Evolutionary conservation across 2,797 vertebrate genomes (phyloP), one percentile per base, ranked within the genome.

Genomic region (Carapus acus): DNA sequence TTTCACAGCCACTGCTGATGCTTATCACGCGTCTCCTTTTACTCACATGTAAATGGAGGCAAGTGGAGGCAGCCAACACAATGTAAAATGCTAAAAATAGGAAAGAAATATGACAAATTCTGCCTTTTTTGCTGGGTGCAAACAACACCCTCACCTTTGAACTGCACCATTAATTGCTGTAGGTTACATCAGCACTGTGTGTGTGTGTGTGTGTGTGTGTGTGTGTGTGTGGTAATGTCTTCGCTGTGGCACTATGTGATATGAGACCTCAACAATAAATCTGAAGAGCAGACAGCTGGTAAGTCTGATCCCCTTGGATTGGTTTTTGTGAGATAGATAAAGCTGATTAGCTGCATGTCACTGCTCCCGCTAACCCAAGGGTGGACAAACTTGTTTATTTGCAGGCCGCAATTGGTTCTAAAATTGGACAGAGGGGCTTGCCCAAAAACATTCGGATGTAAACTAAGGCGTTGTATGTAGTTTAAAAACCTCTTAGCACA

Each of bases 291-390:
- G 91, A 91, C 91, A 94, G 91, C 91, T 94, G 91, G 90, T 78
- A 71, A 67, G 90, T 92, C 92, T 93, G 91, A 92, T 90, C 90
- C 90, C 81, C 76, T 79, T 88, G 85, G 88, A 91, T 84, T 92
- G 89, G 89, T 87, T 91, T 92, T 90, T 91, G 87, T 87, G 84
- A 84, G 81, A 83, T 85, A 87, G 83, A 89, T 83, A 91, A 92
- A 93, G 89, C 90, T 91, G 91, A 94, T 94, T 92, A 94, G 83
- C 88, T 74, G 72, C 76, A 71, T 79, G 82, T 79, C 81, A 80
- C 74, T 78, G 80, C 81, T 80, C 79, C 85, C 72, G 62, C 82
- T 87, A 85, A 86, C 87, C 84, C n/a, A n/a, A n/a, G n/a, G n/a
- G n/a, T n/a, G n/a, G n/a, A n/a, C n/a, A n/a, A n/a, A n/a, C n/a